These are phyloP conservation scores for Rhinoptilus africanus DNA, from an alignment of 2,113 vertebrate species.

Conservation along the genomic window DNA sequence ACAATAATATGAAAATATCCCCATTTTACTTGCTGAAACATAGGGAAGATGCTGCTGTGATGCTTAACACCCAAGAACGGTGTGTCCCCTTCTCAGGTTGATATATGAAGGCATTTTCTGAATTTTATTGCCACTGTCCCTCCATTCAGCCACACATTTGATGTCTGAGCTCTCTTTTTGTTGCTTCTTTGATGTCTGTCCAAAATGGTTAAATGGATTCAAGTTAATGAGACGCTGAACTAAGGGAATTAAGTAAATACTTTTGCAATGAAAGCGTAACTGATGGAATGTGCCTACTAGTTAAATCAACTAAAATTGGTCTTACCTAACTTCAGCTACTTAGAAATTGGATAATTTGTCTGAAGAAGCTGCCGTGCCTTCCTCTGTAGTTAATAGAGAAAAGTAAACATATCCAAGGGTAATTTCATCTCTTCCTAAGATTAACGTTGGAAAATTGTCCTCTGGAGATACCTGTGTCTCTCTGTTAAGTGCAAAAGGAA, in stretches of 20 bases:
- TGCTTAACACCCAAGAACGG: neutral
- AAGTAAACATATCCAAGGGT: neutral
- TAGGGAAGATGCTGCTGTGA: neutral
- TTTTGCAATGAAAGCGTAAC: neutral
- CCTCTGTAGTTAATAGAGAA: neutral
- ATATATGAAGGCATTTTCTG: neutral
- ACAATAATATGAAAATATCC: neutral
- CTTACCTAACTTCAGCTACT: neutral
- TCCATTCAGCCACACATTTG: neutral
- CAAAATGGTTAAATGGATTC: neutral
- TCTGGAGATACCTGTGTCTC: neutral
- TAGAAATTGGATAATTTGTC: neutral
- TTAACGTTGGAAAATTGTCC: neutral
- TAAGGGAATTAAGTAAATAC: neutral
- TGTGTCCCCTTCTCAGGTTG: neutral
- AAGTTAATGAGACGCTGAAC: neutral
- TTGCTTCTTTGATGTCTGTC: neutral
- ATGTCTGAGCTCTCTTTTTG: neutral
- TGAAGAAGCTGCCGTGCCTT: neutral
- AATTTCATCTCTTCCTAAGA: neutral
- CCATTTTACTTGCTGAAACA: neutral
- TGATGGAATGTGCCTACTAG: neutral
- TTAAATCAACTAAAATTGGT: neutral
- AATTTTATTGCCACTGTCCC: neutral
- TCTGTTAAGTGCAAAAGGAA: neutral